Evolutionary conservation across 2,888 invertebrate species (phyloP).

Genomic region (Macaria liturata): DNA sequence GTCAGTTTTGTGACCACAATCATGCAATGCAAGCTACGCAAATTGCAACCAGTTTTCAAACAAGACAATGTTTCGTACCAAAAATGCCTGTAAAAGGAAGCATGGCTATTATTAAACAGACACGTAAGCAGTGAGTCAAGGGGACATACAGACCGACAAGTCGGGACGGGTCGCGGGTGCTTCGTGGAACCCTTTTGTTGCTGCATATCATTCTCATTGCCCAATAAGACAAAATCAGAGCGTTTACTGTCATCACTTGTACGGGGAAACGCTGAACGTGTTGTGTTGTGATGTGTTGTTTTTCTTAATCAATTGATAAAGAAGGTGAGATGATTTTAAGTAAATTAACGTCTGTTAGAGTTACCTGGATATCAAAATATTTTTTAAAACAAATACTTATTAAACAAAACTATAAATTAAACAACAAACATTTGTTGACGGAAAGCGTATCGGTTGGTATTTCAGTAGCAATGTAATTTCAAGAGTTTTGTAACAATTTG

Average conservation of each 20-base stretch:
- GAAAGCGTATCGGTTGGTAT: too few species aligned
- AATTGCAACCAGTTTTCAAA: constrained; percentile 25
- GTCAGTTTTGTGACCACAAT: neutral
- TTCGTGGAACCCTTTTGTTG: constrained; percentile 78
- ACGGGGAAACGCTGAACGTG: constrained; percentile 30
- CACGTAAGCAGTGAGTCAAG: constrained; percentile 75
- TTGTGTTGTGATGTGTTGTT: too few species aligned
- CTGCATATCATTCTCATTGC: constrained; percentile 76
- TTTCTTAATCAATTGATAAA: too few species aligned
- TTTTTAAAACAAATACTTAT: too few species aligned
- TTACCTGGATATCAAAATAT: too few species aligned
- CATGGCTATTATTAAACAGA: constrained; percentile 70
- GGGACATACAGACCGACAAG: constrained; percentile 56
- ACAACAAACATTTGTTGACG: too few species aligned
- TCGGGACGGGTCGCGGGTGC: constrained; percentile 65
- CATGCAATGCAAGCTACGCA: too few species aligned
- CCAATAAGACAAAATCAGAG: constrained; percentile 72
- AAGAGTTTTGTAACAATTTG: too few species aligned
- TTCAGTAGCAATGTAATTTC: too few species aligned
- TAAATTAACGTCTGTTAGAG: too few species aligned
- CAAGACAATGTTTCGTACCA: constrained; percentile 50
- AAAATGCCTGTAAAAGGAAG: constrained; percentile 63
- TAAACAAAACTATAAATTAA: too few species aligned
- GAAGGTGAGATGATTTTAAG: too few species aligned
- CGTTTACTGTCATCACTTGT: constrained; percentile 46